Evolutionary conservation across 2,113 vertebrate species (phyloP).

Genomic region (Corythaeola cristata): DNA sequence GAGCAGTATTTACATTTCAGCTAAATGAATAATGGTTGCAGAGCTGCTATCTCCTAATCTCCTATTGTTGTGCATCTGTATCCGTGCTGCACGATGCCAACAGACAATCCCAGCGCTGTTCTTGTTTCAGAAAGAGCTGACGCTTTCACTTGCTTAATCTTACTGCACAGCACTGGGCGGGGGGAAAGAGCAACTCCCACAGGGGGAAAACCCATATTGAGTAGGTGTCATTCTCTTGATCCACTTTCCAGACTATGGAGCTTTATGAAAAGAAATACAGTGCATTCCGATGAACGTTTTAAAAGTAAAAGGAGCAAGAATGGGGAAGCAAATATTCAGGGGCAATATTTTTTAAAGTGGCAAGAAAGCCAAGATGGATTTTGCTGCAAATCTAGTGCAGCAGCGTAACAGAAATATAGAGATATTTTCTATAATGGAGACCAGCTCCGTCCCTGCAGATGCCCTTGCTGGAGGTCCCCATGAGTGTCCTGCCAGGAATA

Average conservation of each 20-base stretch:
- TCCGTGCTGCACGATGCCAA: not conserved
- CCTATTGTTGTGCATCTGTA: not conserved
- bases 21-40: not conserved
- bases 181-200: not conserved
- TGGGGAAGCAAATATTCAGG: not conserved
- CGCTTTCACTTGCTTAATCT: not conserved
- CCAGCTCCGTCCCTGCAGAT: not conserved
- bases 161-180: not conserved
- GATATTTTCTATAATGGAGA: not conserved
- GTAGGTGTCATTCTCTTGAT: not conserved
- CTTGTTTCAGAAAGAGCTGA: not conserved
- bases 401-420: not conserved
- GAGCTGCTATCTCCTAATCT: not conserved
- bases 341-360: not conserved
- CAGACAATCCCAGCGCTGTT: not conserved
- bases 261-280: not conserved
- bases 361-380: not conserved
- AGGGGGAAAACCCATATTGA: not conserved
- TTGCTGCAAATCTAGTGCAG: not conserved
- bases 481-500: not conserved
- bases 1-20: slow-evolving; percentile 2
- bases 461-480: not conserved
- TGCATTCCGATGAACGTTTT: not conserved
- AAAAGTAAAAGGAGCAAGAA: not conserved
- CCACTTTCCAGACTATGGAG: not conserved